Percentiles rank a stretch among this genome's conserved stretches.
Conservation (phyloP, 2,888 invertebrate genomes). For the Drosophila planitibia region DNA sequence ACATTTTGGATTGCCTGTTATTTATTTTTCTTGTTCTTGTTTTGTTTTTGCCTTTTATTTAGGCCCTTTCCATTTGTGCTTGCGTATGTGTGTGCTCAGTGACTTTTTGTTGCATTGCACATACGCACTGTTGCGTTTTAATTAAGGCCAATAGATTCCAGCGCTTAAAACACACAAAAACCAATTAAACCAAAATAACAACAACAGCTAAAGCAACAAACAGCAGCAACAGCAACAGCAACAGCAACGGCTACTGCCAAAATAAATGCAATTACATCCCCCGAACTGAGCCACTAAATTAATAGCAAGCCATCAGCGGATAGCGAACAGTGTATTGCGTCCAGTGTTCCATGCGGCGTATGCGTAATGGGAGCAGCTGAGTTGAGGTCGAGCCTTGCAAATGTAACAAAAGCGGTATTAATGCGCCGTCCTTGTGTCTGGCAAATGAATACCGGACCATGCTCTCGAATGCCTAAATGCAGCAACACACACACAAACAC, state of each 20-base stretch:
- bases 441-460: conserved; percentile 66
- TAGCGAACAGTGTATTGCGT: background rate
- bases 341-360: conserved; percentile 49
- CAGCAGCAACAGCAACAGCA: background rate
- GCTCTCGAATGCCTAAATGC: conserved; percentile 51
- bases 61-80: conserved; percentile 19
- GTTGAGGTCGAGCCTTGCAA: conserved; percentile 38
- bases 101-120: conserved; percentile 74
- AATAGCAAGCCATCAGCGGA: conserved; percentile 59
- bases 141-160: conserved; percentile 73
- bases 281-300: conserved; percentile 67
- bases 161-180: conserved; percentile 66
- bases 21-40: conserved; percentile 7
- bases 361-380: conserved; percentile 61
- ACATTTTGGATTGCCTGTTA: conserved; percentile 55
- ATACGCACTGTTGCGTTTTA: conserved; percentile 78
- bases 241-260: conserved; percentile 38
- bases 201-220: conserved; percentile 18
- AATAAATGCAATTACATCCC: conserved; percentile 76
- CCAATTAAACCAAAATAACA: conserved; percentile 75
- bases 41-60: conserved; percentile 29
- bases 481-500: conserved; percentile 10
- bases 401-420: conserved; percentile 78
- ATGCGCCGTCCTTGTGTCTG: conserved; percentile 49
- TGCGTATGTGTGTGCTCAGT: conserved; percentile 38